A percentile compares a stretch with the other conserved stretches of the same genome.
Evolutionary conservation across 2,113 vertebrate genomes (phyloP).

Genomic region (Heloderma charlesbogerti): DNA sequence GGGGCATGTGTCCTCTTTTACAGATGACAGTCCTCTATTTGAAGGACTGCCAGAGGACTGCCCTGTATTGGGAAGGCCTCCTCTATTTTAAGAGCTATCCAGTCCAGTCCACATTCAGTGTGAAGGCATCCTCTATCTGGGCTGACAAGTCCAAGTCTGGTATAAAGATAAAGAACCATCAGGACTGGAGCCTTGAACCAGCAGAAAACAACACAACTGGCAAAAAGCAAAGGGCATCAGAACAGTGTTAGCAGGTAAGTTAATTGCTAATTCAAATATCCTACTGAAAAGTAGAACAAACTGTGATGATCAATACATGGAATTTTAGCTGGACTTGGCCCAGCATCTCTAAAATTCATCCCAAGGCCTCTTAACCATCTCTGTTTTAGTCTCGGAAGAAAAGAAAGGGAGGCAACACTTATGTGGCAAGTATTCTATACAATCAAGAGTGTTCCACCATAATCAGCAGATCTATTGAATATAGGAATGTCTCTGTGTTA

Average conservation of each 20-base stretch:
- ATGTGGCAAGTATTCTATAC: conserved; percentile 28
- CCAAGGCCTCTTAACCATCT: conserved; percentile 46
- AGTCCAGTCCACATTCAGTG: too few relatives aligned
- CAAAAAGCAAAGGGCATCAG: neutral
- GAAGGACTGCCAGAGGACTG: too few relatives aligned
- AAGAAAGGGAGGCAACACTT: conserved; percentile 12
- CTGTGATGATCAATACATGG: neutral
- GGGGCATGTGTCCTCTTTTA: too few relatives aligned
- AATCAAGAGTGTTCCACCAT: conserved; percentile 12
- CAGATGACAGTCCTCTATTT: too few relatives aligned
- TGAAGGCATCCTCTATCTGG: too few relatives aligned
- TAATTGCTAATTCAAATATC: conserved; percentile 4
- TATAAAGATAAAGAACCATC: too few relatives aligned
- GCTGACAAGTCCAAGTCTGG: too few relatives aligned
- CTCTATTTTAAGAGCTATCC: too few relatives aligned
- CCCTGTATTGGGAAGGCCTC: too few relatives aligned
- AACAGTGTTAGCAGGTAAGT: neutral
- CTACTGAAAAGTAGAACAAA: neutral
- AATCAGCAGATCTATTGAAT: conserved; percentile 22
- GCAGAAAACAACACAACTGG: neutral
- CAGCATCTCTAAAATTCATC: conserved; percentile 23
- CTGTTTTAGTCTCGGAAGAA: conserved; percentile 23
- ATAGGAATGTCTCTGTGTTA: conserved; percentile 1
- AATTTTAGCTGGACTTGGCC: neutral
- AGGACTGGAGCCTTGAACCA: neutral